phyloP scores from a whole-genome alignment of 2,888 invertebrate genomes.

The Coenonympha arcania region DNA sequence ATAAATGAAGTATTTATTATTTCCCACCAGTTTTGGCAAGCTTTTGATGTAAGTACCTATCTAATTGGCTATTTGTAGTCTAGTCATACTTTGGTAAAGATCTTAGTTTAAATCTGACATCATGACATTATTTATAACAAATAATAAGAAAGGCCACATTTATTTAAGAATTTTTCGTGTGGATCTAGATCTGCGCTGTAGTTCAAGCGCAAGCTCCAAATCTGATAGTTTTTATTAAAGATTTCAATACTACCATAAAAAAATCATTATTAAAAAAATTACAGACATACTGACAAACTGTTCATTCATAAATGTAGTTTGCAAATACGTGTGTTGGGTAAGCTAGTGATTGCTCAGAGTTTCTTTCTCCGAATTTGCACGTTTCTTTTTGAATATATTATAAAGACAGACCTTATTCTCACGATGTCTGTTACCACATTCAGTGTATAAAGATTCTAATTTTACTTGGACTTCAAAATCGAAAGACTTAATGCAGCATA shows the following conservation, averaged over 20 bases:
- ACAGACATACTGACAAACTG: neutral
- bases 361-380: slow-evolving; percentile 10
- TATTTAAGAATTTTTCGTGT: too few relatives aligned
- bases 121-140: too few relatives aligned
- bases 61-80: neutral
- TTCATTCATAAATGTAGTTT: neutral
- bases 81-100: neutral
- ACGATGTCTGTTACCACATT: slow-evolving; percentile 1
- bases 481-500: too few relatives aligned
- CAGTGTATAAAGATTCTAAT: slow-evolving; percentile 3
- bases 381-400: slow-evolving; percentile 4
- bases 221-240: too few relatives aligned
- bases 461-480: neutral
- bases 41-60: slow-evolving; percentile 2
- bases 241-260: too few relatives aligned
- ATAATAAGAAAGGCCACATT: too few relatives aligned
- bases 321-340: neutral
- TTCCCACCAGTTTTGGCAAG: slow-evolving; percentile 9
- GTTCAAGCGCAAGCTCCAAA: too few relatives aligned
- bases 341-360: neutral
- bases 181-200: too few relatives aligned
- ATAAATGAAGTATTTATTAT: slow-evolving; percentile 33
- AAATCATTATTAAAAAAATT: too few relatives aligned
- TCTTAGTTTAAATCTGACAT: neutral
- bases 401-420: slow-evolving; percentile 1